Percentiles rank a stretch among this genome's conserved stretches.
Conservation (phyloP, 2,113 vertebrate genomes). For the Halcyon senegalensis region DNA sequence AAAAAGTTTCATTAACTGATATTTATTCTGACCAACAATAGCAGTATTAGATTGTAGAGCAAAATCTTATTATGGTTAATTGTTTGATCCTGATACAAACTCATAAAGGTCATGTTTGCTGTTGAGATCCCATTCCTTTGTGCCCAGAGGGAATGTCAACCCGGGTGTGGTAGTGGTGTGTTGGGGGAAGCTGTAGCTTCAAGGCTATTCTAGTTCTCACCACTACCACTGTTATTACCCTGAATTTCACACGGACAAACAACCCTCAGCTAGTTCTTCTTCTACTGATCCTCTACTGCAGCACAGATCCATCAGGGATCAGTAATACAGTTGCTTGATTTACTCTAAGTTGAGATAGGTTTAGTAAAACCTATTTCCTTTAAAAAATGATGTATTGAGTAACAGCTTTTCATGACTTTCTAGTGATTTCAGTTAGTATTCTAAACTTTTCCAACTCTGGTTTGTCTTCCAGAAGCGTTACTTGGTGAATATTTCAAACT, state of each 20-base stretch:
- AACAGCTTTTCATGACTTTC: not conserved
- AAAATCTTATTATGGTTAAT: constrained; percentile 51
- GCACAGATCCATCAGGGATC: not conserved
- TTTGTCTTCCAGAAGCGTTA: not conserved
- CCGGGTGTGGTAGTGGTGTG: not conserved
- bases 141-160: constrained; percentile 27
- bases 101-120: constrained; percentile 60
- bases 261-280: not conserved
- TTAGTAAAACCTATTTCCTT: not conserved
- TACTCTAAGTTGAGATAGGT: not conserved
- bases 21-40: constrained; percentile 8
- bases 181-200: not conserved
- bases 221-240: not conserved
- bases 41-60: not conserved
- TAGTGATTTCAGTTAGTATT: not conserved
- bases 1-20: not conserved
- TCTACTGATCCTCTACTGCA: not conserved
- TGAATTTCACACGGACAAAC: not conserved
- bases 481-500: not conserved
- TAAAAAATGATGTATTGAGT: not conserved
- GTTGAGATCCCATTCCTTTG: constrained; percentile 27
- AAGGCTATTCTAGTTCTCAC: not conserved
- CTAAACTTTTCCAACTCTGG: not conserved
- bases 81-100: constrained; percentile 45
- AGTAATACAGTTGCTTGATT: not conserved